Base-by-base conservation (phyloP, 2,797 vertebrate genomes). In the Selene dorsalis region DNA sequence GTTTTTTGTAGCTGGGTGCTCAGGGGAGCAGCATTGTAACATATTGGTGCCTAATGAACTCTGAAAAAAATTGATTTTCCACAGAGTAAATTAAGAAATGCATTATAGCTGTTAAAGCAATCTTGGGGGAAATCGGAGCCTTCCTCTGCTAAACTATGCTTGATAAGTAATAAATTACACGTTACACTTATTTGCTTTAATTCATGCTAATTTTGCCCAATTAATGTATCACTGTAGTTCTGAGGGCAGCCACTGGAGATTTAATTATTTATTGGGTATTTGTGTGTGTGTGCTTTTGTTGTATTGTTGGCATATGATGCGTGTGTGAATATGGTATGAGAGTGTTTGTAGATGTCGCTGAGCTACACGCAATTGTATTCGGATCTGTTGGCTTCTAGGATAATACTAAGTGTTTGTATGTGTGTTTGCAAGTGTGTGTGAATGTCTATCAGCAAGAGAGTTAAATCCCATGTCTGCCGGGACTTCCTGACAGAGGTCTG, bases 21-120 rank as follows among this genome's bases (percentile, higher is more conserved):
- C 97, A 95, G 93, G 97, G 97, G 98, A 97, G 92, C 95, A 90
- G 96, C 96, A 97, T 96, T 97, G 96, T 98, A 99, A 98, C 97
- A 98, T 98, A 99, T 97, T 98, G 97, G 96, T 97, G 97, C 96
- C 97, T 99, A 99, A 99, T 99, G 98, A 99, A 99, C 96, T 99
- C 97, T 98, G 97, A 99, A 98, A 99, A 93, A 99, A 99, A 98
- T 98, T 96, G 96, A 98, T 99, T 99, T 99, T 98, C 97, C 97
- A 97, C 97, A 96, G 97, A 98, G 97, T 99, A 99, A 99, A 99
- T 99, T 99, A 99, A 98, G 97, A 97, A 99, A 99, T 98, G 97
- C 98, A 99, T 99, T 98, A 99, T 98, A 96, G 96, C 97, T 97
- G 97, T 98, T 99, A 98, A 98, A 97, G 97, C 96, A 98, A 98